phyloP scores from a whole-genome alignment of 1,140 invertebrate species.

The Zaprionus ghesquierei region DNA sequence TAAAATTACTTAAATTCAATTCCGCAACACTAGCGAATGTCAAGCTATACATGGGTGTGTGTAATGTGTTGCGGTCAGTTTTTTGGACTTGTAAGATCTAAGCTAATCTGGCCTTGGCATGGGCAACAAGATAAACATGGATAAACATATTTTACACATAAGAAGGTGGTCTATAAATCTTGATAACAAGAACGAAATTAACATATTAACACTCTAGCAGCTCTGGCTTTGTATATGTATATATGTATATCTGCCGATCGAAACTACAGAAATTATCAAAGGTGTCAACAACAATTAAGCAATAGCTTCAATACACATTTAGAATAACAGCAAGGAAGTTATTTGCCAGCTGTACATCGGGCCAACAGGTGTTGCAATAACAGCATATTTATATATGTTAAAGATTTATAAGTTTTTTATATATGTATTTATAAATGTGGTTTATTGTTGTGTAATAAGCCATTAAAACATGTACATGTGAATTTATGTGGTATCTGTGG shows the following conservation, averaged over 20 bases:
- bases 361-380: conserved; percentile 48
- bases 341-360: conserved; percentile 64
- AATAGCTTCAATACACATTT: conserved; percentile 58
- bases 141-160: conserved; percentile 56
- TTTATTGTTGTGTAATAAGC: conserved; percentile 42
- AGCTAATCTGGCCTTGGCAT: conserved; percentile 47
- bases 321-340: conserved; percentile 62
- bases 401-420: not conserved
- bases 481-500: conserved; percentile 22
- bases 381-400: conserved; percentile 13
- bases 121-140: conserved; percentile 62
- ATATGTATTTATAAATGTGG: conserved; percentile 11
- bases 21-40: conserved; percentile 68
- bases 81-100: conserved; percentile 45
- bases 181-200: conserved; percentile 11
- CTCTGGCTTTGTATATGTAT: not conserved
- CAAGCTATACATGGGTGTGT: conserved; percentile 46
- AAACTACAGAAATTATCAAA: conserved; percentile 56
- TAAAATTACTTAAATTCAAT: conserved; percentile 18
- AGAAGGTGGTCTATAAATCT: conserved; percentile 21
- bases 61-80: not conserved
- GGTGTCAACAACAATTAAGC: conserved; percentile 67
- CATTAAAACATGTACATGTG: conserved; percentile 38
- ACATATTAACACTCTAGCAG: not conserved
- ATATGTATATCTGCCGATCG: conserved; percentile 39